Base-by-base conservation (phyloP, 2,888 invertebrate genomes). In the Eulithis testata region DNA sequence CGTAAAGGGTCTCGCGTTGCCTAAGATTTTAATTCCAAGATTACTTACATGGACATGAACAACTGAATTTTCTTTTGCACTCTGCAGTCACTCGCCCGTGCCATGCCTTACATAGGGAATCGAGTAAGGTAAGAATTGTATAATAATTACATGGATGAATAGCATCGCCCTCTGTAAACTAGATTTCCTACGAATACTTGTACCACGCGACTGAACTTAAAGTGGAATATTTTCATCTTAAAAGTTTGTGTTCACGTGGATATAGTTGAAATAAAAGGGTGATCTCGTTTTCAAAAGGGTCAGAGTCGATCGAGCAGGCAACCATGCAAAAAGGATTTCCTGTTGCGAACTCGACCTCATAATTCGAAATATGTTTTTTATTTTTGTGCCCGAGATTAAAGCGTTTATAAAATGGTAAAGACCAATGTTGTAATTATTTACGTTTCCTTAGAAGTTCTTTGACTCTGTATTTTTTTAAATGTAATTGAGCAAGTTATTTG, bases 271-370 rank as follows among this genome's bases (percentile, higher is more conserved):
- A 59, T 51, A 44, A 59, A 63, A 53, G 50, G 63, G 54, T n/a
- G 60, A 44, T 60, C 27, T 51, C 9, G 44, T 60, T 56, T 59
- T 59, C 65, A 61, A 65, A 66, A 51, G 56, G 68, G 66, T 58
- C 55, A 44, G 47, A 60, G 57, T 56, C 64, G 12, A 11, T 57
- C 61, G 44, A 53, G 47, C 59, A 60, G 61, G 60, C 61, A 65
- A 60, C 58, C 59, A 52, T 53, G 58, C 60, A 66, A 63, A 66
- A 55, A 27, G 56, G 57, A 51, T 21, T 64, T 65, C 44, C 65
- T 47, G 55, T 44, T 64, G 21, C 54, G 62, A 60, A 60, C 57
- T 60, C 44, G 60, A 43, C 58, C 57, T 57, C 31, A 52, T 52
- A 60, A 56, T 67, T 50, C 5, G 21, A 2, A 47, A 21, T 21